These are phyloP conservation scores for Globia sparganii DNA, from an alignment of 2,888 invertebrate species.

Conservation along the genomic window DNA sequence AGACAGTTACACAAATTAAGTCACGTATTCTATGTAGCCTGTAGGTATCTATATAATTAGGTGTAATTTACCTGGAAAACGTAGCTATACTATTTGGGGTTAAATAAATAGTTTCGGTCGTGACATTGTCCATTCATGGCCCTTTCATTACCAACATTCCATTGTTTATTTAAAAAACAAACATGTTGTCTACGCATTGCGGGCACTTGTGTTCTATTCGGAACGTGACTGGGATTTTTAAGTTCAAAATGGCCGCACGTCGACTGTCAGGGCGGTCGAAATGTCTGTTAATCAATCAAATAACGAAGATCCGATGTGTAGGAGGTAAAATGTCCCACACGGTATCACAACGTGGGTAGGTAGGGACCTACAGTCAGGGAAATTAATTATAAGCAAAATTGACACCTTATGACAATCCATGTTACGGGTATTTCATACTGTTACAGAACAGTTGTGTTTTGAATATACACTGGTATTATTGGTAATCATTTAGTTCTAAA, in stretches of 20 bases:
- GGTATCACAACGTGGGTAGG: neutral
- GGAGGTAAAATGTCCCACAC: slow-evolving; percentile 16
- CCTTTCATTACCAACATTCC: slow-evolving; percentile 22
- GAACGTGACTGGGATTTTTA: slow-evolving; percentile 50
- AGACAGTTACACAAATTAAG: slow-evolving; percentile 2
- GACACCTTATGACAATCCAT: neutral
- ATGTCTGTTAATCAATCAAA: slow-evolving; percentile 32
- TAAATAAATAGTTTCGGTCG: neutral
- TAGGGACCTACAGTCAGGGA: neutral
- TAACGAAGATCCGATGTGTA: slow-evolving; percentile 10
- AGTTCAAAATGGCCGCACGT: slow-evolving; percentile 18
- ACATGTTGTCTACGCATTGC: slow-evolving; percentile 43
- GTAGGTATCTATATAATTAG: slow-evolving; percentile 2
- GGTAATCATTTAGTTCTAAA: no score
- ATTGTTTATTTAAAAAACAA: slow-evolving; percentile 25
- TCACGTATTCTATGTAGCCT: neutral
- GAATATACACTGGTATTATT: no score
- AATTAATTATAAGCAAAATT: neutral
- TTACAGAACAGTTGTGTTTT: neutral
- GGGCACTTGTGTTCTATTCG: slow-evolving; percentile 30
- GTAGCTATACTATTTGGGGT: neutral
- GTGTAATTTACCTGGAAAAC: neutral
- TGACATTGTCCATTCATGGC: neutral
- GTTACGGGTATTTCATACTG: neutral
- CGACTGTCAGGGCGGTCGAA: slow-evolving; percentile 35